Evolutionary conservation across 2,888 invertebrate genomes (phyloP), one percentile per base, ranked within the genome.

Genomic region (Brachynemurus nebulosus): DNA sequence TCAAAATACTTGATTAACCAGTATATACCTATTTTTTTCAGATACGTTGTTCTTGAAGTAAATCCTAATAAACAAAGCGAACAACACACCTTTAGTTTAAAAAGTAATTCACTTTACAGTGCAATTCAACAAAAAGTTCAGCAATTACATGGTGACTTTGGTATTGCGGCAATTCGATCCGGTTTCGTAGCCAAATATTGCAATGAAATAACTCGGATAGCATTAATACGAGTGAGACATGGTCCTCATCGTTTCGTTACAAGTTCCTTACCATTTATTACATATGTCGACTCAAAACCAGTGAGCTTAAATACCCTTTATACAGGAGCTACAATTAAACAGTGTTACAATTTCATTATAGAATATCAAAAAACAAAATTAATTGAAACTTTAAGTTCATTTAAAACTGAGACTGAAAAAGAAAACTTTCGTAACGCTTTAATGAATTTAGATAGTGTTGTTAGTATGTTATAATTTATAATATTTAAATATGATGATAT

Each of bases 101-200:
- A 30, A 30, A 2, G n/a, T 5, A 5, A 30, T 30, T n/a, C n/a
- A 2, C 11, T 81, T 27, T 69, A 74, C 50, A 62, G 68, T 39
- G 70, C 76, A 1, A 61, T 86, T 40, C 55, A 76, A 14, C 63
- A 66, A 18, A 76, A 76, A 62, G 72, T 86, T 11, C 73, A 80
- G 55, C 72, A 76, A 54, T 58, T 80, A 45, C 80, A 81, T 60
- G 88, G 88, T 1, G 83, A 85, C 56, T 84, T 78, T 59, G 88
- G 86, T 8, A 63, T 71, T 23, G 85, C 83, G 7, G 69, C 82
- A 2, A 70, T 82, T 6, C 75, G 72, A 55, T 67, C 74, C 45
- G 86, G 85, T 18, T 80, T 86, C 54, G 65, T 72, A 57, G 78
- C 80, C 18, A 86, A 84, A 67, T 86, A 88, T 64, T 83, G 82